A percentile compares a stretch with the other conserved stretches of the same genome.
phyloP scores from a whole-genome alignment of 2,113 vertebrate genomes.

The Grammomys surdaster region DNA sequence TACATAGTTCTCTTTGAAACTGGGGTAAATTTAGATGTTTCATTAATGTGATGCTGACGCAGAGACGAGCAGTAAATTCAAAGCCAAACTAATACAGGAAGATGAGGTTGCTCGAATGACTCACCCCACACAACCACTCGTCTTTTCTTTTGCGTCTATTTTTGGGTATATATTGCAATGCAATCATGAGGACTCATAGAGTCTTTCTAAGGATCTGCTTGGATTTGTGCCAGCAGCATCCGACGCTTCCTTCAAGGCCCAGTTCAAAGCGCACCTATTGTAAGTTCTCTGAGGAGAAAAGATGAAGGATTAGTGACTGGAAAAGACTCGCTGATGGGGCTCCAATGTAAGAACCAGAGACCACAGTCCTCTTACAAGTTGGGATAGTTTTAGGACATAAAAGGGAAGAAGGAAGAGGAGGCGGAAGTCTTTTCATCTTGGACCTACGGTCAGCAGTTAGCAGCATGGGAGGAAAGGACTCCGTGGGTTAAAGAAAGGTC shows the following conservation, averaged over 20 bases:
- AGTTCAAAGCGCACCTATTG: not conserved
- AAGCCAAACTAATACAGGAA: not conserved
- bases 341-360: not conserved
- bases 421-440: too few species aligned
- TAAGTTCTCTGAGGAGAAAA: not conserved
- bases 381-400: not conserved
- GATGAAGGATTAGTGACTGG: not conserved
- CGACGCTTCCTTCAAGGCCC: not conserved
- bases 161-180: not conserved
- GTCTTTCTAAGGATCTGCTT: constrained; percentile 14
- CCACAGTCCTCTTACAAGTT: too few species aligned
- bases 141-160: constrained; percentile 33
- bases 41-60: not conserved
- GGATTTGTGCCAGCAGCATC: not conserved
- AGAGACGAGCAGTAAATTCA: not conserved
- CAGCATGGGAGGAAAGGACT: not conserved
- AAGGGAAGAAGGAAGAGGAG: not conserved
- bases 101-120: not conserved
- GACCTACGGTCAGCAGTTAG: not conserved
- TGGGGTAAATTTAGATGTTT: not conserved
- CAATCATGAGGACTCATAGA: not conserved
- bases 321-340: not conserved
- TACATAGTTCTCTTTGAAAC: not conserved
- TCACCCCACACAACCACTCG: not conserved
- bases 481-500: not conserved